A percentile compares a stretch with the other conserved stretches of the same genome.
Evolutionary conservation across 2,888 invertebrate species (phyloP).

Genomic region (Fabriciana adippe): DNA sequence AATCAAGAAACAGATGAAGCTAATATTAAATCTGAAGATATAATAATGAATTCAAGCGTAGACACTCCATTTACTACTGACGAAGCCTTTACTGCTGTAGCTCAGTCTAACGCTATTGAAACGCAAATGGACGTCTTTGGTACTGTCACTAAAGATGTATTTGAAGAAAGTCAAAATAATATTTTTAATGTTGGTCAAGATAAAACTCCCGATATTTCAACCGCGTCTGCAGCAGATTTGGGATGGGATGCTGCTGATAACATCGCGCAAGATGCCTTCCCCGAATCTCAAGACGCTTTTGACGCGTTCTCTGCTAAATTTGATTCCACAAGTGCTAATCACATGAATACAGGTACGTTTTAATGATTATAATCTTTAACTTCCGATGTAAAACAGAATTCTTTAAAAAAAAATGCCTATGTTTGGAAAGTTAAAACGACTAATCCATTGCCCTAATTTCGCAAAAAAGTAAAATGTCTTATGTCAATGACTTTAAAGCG

Average conservation of each 20-base stretch:
- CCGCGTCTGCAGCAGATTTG: constrained; percentile 48
- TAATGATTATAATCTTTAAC: neutral
- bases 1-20: constrained; percentile 52
- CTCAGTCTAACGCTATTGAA: constrained; percentile 21
- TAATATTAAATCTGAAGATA: constrained; percentile 49
- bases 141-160: constrained; percentile 39
- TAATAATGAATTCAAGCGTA: constrained; percentile 43
- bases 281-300: constrained; percentile 82
- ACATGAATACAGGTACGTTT: constrained; percentile 59
- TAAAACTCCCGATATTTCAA: constrained; percentile 40
- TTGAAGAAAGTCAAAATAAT: constrained; percentile 38
- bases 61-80: constrained; percentile 44
- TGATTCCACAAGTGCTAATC: constrained; percentile 84
- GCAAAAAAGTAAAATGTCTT: no score
- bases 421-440: no score
- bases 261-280: constrained; percentile 60
- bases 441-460: no score
- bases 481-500: no score
- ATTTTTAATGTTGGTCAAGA: constrained; percentile 39
- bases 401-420: no score
- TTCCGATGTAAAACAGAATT: neutral
- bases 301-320: constrained; percentile 96
- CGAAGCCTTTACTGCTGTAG: constrained; percentile 41
- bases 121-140: constrained; percentile 49
- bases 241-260: constrained; percentile 59